Base-by-base conservation (phyloP, 2,797 vertebrate species). In the Sebastes diploproa region DNA sequence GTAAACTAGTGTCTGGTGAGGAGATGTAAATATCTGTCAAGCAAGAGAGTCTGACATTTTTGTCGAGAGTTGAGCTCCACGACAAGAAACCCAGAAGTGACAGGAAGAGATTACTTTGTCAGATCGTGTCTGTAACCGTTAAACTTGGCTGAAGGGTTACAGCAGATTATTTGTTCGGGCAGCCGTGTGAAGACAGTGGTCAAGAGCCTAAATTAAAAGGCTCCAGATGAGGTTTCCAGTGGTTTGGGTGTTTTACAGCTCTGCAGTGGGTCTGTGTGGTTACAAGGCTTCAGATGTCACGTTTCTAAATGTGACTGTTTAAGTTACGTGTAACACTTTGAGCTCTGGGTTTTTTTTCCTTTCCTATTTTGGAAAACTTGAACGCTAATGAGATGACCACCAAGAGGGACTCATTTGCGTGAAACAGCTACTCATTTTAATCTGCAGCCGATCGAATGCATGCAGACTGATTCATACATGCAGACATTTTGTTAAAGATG, bases 161-260 rank as follows among this genome's bases (percentile, higher is more conserved):
- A 86, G 72, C 18, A 29, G 72, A 54, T 20, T 80, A 36, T 84
- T 84, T 87, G 59, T 77, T 77, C 6, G 7, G 75, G 58, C 62
- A 73, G 82, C 34, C 30, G 34, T 16, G 10, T 22, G 64, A 77
- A 76, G 61, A 82, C 77, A 72, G 66, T 27, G 67, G 42, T 84
- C 63, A 69, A 72, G 50, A 78, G 50, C n/a, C 55, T 73, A 29
- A 56, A 56, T 64, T 72, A 75, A 64, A 50, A 80, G 67, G 70
- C 55, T 83, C 58, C 61, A 56, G 75, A 65, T 86, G 56, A 73
- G 46, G 60, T 90, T 89, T 86, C 65, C 6, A 65, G 52, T 69
- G 80, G 67, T 80, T 75, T 74, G 46, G 46, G 18, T 56, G 63
- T 63, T 74, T 75, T 73, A 52, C 46, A 85, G 12, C 67, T 73